Percentiles rank a stretch among this genome's conserved stretches.
Evolutionary conservation across 2,113 vertebrate species (phyloP).

Genomic region (Pelecanus crispus): DNA sequence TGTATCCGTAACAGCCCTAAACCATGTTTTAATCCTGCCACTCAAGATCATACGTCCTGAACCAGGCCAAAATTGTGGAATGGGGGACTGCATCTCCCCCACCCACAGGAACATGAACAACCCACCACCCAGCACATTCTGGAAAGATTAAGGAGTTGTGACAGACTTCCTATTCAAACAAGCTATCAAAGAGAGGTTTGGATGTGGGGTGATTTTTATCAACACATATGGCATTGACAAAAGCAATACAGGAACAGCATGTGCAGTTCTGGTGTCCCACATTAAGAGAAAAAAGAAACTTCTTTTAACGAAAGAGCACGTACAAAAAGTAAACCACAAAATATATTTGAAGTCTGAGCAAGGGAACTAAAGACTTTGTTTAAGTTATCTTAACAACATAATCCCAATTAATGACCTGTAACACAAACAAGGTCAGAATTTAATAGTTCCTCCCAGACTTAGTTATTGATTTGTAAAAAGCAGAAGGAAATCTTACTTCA

Average conservation of each 20-base stretch:
- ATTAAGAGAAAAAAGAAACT: neutral
- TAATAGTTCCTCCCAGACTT: neutral
- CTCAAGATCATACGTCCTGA: neutral
- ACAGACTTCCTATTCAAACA: neutral
- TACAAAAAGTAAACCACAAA: neutral
- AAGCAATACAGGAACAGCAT: neutral
- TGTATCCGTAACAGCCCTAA: neutral
- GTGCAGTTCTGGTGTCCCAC: neutral
- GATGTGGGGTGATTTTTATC: neutral
- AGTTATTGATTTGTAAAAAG: neutral
- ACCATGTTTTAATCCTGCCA: neutral
- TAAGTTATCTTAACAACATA: neutral
- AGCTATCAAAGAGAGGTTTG: neutral
- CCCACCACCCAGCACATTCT: neutral
- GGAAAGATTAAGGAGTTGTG: neutral
- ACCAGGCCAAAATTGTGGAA: neutral
- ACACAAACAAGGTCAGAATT: neutral
- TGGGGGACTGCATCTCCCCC: neutral
- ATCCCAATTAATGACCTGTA: neutral
- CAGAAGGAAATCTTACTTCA: neutral
- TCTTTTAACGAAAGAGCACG: neutral
- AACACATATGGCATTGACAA: neutral
- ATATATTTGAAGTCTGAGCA: neutral
- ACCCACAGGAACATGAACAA: neutral
- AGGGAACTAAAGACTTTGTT: neutral